Evolutionary conservation across 2,113 vertebrate species (phyloP).

Genomic region (Heterochromis multidens): DNA sequence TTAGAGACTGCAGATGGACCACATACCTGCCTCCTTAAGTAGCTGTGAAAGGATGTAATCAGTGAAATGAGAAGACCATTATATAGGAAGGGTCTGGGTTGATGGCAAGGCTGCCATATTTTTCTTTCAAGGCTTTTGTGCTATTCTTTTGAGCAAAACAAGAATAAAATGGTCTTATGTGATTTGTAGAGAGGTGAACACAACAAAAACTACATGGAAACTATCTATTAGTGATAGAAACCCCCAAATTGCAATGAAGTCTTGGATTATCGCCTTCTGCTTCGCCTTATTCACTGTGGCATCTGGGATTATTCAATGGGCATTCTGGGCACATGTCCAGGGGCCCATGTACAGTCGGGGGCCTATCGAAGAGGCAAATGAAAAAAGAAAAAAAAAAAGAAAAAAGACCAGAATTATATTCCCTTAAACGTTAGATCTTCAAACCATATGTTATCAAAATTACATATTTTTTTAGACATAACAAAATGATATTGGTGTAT

Average conservation of each 20-base stretch:
- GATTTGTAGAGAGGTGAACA: not conserved
- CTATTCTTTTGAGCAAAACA: not conserved
- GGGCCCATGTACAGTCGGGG: not conserved
- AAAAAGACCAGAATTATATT: too few species aligned
- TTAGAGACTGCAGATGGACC: not conserved
- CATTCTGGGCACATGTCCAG: not conserved
- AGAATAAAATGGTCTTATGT: not conserved
- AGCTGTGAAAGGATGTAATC: constrained; percentile 10
- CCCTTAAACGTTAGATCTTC: too few species aligned
- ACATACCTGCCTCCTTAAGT: not conserved
- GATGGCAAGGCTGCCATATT: not conserved
- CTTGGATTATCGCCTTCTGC: not conserved
- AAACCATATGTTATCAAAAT: too few species aligned
- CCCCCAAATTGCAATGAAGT: not conserved
- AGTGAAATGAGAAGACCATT: not conserved
- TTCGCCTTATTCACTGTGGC: not conserved
- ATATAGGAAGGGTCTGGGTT: not conserved
- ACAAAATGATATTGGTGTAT: too few species aligned
- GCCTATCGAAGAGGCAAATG: too few species aligned
- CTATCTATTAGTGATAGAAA: not conserved
- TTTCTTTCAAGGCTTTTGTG: not conserved
- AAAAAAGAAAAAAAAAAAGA: too few species aligned
- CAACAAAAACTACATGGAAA: not conserved
- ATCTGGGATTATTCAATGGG: not conserved
- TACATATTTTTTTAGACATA: too few species aligned